Base-by-base conservation (phyloP, 2,797 vertebrate species). In the Centropyge bicolor region DNA sequence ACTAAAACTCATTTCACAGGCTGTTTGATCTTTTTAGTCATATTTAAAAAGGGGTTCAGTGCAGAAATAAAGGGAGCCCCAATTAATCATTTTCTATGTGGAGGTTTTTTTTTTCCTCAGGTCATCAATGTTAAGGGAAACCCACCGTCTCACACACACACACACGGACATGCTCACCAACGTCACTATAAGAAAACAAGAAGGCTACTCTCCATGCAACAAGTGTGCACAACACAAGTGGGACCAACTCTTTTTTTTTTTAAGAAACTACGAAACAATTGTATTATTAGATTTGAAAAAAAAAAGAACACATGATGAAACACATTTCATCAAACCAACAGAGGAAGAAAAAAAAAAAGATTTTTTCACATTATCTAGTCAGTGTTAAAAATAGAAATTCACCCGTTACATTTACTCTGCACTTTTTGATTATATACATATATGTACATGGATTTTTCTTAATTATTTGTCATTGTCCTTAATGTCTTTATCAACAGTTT, bases 351-450 rank as follows among this genome's bases (percentile, higher is more conserved):
- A 49, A 31, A 67, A 76, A 69, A 71, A 69, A 27, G 38, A 40
- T 63, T 75, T 87, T 90, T 96, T 96, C 95, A 96, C 95, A 96
- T 95, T 96, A 88, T 95, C 93, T 96, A 96, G 95, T 96, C 95
- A 95, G 95, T 95, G 95, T 96, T 96, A 96, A 96, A 96, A 96
- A 96, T 96, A 96, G 95, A 96, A 94, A 94, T 95, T 94, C 95
- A 95, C 94, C 94, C 92, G 91, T 95, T 94, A 93, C 95, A 91
- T 95, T 95, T 94, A 95, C 95, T 95, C 92, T 94, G 93, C 92
- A 94, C 94, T 94, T 93, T 91, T 88, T 91, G 91, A 93, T 91
- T 95, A 96, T 96, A 92, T 96, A 96, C 95, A 96, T 63, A 86
- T 94, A 96, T 96, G 70, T 96, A 96, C 95, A 96, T 74, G 75